phyloP scores from a whole-genome alignment of 2,113 vertebrate genomes.

The Lepus americanus region DNA sequence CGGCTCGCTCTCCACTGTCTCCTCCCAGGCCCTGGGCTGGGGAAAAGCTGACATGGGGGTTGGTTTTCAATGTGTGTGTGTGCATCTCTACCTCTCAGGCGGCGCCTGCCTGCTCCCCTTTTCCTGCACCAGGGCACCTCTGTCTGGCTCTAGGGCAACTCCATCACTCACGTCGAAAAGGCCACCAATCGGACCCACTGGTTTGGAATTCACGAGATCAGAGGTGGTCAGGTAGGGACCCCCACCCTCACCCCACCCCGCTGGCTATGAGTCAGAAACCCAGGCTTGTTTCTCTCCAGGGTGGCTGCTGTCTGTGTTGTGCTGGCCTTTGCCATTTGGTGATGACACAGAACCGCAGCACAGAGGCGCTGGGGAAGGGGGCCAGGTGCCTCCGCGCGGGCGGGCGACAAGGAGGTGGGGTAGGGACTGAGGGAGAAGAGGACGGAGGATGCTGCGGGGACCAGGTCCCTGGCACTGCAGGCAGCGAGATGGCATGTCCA shows the following conservation, averaged over 20 bases:
- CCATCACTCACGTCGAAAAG: slow-evolving; percentile 69
- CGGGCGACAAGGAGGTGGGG: not conserved
- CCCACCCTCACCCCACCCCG: no score
- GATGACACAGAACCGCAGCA: slow-evolving; percentile 50
- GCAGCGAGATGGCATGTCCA: slow-evolving; percentile 63
- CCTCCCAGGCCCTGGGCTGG: slow-evolving; percentile 66
- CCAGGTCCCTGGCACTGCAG: not conserved
- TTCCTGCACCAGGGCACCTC: not conserved
- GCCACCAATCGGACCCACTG: slow-evolving; percentile 77
- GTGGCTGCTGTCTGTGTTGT: slow-evolving; percentile 67
- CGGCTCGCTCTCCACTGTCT: slow-evolving; percentile 66
- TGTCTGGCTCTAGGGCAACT: slow-evolving; percentile 11
- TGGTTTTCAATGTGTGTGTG: slow-evolving; percentile 53
- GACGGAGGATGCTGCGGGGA: not conserved
- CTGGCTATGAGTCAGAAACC: slow-evolving; percentile 59
- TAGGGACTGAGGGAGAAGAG: not conserved
- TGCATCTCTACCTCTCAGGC: not conserved
- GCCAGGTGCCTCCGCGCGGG: no score
- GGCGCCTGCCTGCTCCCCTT: slow-evolving; percentile 2
- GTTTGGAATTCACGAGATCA: slow-evolving; percentile 81
- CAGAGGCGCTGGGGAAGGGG: not conserved
- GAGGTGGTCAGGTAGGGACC: slow-evolving; percentile 79
- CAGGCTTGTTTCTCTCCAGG: slow-evolving; percentile 70
- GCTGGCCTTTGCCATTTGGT: slow-evolving; percentile 45
- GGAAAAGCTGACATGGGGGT: not conserved